Conservation (phyloP, 2,797 vertebrate genomes). For the Manis javanica region DNA sequence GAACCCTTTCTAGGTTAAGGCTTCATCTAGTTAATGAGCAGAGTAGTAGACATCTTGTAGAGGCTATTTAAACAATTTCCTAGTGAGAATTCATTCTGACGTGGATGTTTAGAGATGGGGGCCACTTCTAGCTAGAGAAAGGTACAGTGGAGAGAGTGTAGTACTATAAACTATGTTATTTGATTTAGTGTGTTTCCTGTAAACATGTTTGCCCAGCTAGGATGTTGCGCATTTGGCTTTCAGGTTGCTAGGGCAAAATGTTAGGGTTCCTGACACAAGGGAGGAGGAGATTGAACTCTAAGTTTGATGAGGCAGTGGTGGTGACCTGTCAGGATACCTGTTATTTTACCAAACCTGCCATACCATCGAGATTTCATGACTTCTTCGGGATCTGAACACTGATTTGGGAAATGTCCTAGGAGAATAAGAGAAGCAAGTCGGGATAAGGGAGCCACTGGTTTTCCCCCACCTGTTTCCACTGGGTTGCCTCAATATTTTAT, state of each 20-base stretch:
- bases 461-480: not conserved
- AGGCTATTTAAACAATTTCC: not conserved
- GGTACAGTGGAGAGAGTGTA: not conserved
- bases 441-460: not conserved
- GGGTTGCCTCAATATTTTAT: not conserved
- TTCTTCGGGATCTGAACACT: conserved; percentile 12
- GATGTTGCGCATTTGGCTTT: not conserved
- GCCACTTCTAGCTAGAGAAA: not conserved
- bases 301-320: not conserved
- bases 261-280: not conserved
- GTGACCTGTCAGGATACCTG: not conserved
- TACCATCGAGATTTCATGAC: not conserved
- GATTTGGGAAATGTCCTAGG: not conserved
- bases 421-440: not conserved
- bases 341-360: not conserved
- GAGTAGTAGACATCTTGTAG: not conserved
- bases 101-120: not conserved
- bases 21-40: not conserved
- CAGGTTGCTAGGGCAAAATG: not conserved
- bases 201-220: not conserved
- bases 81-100: not conserved
- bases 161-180: not conserved
- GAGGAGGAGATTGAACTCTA: not conserved
- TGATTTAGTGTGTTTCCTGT: not conserved
- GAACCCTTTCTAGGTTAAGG: not conserved